phyloP scores from a whole-genome alignment of 2,113 vertebrate genomes.

The Phasianus colchicus region DNA sequence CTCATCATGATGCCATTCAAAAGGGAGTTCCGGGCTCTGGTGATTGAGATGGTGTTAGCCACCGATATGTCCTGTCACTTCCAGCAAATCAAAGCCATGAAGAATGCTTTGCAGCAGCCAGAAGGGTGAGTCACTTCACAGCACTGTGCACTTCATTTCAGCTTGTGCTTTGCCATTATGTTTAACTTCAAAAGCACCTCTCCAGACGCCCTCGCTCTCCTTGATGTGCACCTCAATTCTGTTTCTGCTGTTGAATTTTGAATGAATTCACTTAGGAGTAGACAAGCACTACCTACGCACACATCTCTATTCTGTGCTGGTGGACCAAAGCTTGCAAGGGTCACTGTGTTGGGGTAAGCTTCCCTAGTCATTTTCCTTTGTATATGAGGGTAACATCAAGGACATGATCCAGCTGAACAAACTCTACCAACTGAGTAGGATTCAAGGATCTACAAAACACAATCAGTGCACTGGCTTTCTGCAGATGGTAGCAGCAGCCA shows the following conservation, averaged over 20 bases:
- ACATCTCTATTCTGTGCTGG: background rate
- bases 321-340: conserved; percentile 2
- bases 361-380: background rate
- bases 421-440: background rate
- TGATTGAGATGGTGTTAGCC: conserved; percentile 98
- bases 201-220: background rate
- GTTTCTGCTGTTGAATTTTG: conserved; percentile 25
- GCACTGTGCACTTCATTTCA: background rate
- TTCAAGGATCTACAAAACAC: background rate
- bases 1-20: background rate
- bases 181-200: conserved; percentile 10
- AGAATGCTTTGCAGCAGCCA: conserved; percentile 94
- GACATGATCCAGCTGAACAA: background rate
- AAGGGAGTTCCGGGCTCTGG: conserved; percentile 95
- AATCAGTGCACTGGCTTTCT: background rate
- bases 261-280: background rate
- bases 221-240: background rate
- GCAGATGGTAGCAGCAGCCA: background rate
- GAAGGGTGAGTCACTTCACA: conserved; percentile 89
- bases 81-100: conserved; percentile 98
- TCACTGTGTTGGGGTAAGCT: background rate
- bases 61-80: conserved; percentile 99
- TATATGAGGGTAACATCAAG: background rate
- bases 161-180: background rate
- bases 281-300: background rate